Conservation (phyloP, 37 sponge, comb jelly and placozoan species). For the Halichondria panicea region DNA sequence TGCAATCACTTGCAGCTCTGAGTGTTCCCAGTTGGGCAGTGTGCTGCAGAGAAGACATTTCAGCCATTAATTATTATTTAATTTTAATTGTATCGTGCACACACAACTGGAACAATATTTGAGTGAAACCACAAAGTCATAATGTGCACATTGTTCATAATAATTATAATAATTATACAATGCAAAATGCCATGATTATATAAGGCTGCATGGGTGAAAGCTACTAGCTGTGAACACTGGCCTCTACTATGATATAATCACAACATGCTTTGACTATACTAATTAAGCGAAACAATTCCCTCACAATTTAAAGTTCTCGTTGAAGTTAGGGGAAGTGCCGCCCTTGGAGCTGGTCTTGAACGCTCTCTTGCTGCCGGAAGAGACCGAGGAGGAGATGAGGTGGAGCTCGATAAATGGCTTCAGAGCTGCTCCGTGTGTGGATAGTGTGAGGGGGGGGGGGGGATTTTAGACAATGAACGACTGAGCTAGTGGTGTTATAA, state of each 20-base stretch:
- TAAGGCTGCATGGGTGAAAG: too few species aligned
- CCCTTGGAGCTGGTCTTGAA: slow-evolving; percentile 21
- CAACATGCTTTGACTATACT: not conserved
- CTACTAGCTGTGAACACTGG: not conserved
- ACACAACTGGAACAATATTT: not conserved
- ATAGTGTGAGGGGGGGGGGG: not conserved
- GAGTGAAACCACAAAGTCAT: not conserved
- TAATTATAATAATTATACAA: not conserved
- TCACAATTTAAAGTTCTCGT: slow-evolving; percentile 57
- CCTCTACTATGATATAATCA: not conserved
- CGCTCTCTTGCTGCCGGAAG: slow-evolving; percentile 14
- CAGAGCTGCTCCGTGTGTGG: not conserved
- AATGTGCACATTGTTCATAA: not conserved
- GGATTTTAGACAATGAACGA: slow-evolving; percentile 7
- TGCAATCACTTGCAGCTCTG: slow-evolving; percentile 40
- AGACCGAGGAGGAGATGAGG: slow-evolving; percentile 13
- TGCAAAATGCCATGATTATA: too few species aligned
- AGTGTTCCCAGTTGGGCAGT: slow-evolving; percentile 7
- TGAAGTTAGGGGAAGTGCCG: slow-evolving; percentile 20
- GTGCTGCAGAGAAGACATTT: slow-evolving; percentile 1
- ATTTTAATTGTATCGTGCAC: not conserved
- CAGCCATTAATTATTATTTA: too few species aligned
- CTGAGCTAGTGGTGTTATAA: slow-evolving; percentile 1
- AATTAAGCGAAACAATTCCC: not conserved
- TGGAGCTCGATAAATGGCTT: slow-evolving; percentile 48